phyloP scores from a whole-genome alignment of 2,113 vertebrate genomes.

The Brachypteracias leptosomus region DNA sequence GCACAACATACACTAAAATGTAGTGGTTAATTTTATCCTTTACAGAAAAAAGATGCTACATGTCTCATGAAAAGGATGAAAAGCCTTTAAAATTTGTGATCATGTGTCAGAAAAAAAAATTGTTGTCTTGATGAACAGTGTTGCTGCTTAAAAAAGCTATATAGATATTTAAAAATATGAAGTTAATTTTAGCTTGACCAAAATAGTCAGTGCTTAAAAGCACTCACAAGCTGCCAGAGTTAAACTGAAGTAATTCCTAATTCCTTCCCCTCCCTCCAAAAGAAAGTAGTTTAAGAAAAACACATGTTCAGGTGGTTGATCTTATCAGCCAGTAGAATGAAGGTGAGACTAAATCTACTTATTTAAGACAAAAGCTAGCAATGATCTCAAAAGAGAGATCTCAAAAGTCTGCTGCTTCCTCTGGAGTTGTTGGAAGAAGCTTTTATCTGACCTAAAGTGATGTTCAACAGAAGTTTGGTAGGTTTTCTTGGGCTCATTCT shows the following conservation, averaged over 20 bases:
- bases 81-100: background rate
- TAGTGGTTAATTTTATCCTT: background rate
- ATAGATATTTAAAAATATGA: background rate
- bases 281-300: background rate
- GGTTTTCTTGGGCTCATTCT: background rate
- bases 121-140: background rate
- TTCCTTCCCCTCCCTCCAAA: fast-evolving
- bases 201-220: background rate
- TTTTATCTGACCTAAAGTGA: background rate
- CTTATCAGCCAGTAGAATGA: background rate
- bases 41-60: background rate
- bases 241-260: background rate
- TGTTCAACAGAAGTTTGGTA: background rate
- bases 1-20: background rate
- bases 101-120: background rate
- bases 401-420: background rate
- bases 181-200: background rate
- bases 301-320: background rate
- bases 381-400: background rate
- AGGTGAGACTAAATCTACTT: constrained; percentile 1
- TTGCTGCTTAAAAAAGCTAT: background rate
- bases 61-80: background rate
- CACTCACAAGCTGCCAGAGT: background rate
- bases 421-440: background rate
- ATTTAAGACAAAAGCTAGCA: constrained; percentile 15